These are phyloP conservation scores for Asteroscopus sphinx DNA, from an alignment of 2,888 invertebrate species.

Conservation along the genomic window DNA sequence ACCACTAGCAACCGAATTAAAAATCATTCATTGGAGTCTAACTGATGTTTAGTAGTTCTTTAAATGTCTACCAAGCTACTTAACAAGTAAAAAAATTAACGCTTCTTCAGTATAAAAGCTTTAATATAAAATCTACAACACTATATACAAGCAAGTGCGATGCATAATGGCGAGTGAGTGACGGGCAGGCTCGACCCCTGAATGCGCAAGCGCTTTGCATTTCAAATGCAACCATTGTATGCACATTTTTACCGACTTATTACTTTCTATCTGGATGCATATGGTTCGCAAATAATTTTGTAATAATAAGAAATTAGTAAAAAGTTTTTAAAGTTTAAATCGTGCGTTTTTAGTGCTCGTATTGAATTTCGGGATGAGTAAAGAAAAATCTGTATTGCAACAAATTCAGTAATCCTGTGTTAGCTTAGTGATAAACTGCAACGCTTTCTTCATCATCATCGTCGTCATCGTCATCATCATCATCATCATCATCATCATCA, in stretches of 20 bases:
- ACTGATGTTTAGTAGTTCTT: no score
- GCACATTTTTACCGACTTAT: constrained; percentile 89
- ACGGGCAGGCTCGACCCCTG: constrained; percentile 75
- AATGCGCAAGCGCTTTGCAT: constrained; percentile 84
- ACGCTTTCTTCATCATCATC: no score
- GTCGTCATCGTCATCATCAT: no score
- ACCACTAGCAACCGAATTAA: no score
- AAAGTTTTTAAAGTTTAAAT: neutral
- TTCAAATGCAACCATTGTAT: constrained; percentile 89
- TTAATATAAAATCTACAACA: constrained; percentile 7
- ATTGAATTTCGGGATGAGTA: no score
- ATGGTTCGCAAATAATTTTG: constrained; percentile 57
- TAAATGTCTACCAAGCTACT: no score
- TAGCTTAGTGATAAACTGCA: no score
- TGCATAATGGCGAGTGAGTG: constrained; percentile 76
- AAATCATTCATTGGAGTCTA: no score
- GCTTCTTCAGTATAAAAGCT: neutral
- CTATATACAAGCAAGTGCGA: constrained; percentile 60
- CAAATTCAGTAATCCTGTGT: no score
- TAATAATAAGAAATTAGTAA: neutral
- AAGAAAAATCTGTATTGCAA: no score
- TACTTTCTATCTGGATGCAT: constrained; percentile 79
- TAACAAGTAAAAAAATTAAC: constrained; percentile 8
- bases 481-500: no score
- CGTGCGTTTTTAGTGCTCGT: no score